phyloP scores from a whole-genome alignment of 2,797 vertebrate species.

The Florisuga fusca region DNA sequence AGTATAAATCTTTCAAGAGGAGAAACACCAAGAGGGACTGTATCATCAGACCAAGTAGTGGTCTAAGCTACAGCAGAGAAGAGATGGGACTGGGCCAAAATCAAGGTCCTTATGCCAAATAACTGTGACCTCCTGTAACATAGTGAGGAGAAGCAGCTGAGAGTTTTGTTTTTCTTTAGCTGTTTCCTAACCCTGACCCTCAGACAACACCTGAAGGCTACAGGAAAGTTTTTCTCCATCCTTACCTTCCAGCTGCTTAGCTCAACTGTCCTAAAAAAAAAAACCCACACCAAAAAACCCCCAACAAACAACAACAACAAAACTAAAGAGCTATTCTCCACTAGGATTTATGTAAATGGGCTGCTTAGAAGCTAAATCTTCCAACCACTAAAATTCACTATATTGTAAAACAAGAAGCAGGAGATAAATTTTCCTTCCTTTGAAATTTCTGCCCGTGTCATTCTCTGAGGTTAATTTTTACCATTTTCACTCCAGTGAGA shows the following conservation, averaged over 20 bases:
- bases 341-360: neutral
- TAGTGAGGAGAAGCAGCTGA: neutral
- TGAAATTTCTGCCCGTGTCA: neutral
- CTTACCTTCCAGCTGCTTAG: conserved; percentile 8
- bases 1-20: neutral
- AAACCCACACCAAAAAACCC: no score
- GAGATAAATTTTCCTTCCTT: conserved; percentile 12
- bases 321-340: neutral
- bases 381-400: neutral
- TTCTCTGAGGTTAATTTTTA: neutral
- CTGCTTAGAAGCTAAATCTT: conserved; percentile 14
- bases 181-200: neutral
- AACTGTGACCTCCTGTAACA: neutral
- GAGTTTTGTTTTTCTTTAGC: neutral
- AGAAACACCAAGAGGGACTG: neutral
- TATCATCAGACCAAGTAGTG: neutral
- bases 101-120: neutral
- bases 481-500: neutral
- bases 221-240: neutral
- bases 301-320: no score
- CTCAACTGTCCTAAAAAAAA: neutral
- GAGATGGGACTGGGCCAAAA: neutral
- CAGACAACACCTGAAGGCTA: neutral
- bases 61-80: neutral
- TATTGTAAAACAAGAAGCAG: neutral